Base-by-base conservation (phyloP, 2,113 vertebrate species). In the Pantherophis guttatus region DNA sequence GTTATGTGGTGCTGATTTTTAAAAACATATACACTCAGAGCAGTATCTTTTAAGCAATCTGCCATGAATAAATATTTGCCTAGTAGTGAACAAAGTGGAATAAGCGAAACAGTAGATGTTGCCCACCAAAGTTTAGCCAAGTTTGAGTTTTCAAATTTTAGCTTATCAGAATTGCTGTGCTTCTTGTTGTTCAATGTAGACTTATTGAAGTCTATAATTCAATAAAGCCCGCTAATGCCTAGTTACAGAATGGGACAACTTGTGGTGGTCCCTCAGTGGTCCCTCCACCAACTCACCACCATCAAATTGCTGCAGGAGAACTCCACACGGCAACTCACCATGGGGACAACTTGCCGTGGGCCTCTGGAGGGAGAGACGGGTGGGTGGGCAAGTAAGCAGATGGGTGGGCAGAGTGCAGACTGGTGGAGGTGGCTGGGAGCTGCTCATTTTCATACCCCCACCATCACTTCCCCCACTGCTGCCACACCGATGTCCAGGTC, bases 11-110 rank as follows among this genome's bases (percentile, higher is more conserved):
- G 92, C 91, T 91, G 58, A 94, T 50, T 29, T 62, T 62, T 89
- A 48, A 62, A 81, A 39, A 50, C 24, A 90, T 15, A 24, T 2
- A 29, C 55, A 90, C 65, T 90, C 7, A 75, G 39, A 93, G 11
- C 5, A 29, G 3, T 50, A 1, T 26, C 1, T 81, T 85, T 48
- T 75, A 7, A 85, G 39, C 92, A 89, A 65, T 93, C 93, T 90
- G 29, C 90, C 91, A 53, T 94, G 21, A 95, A 48, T 6, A 50
- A 87, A 7, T 15, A 91, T 15, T 92, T 92, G 26, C 52, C 93
- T 58, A 89, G 21, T 93, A 87, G 17, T 90, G 39, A 85, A 95
- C 70, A 5, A 93, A 89, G 53, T 93, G n/a, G 59, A 87, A 92
- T 21, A 90, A 90, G 23, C 24, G 62, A 88, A 58, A 65, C 52